Evolutionary conservation across 2,888 invertebrate genomes (phyloP).

Genomic region (Mimachlamys varia): DNA sequence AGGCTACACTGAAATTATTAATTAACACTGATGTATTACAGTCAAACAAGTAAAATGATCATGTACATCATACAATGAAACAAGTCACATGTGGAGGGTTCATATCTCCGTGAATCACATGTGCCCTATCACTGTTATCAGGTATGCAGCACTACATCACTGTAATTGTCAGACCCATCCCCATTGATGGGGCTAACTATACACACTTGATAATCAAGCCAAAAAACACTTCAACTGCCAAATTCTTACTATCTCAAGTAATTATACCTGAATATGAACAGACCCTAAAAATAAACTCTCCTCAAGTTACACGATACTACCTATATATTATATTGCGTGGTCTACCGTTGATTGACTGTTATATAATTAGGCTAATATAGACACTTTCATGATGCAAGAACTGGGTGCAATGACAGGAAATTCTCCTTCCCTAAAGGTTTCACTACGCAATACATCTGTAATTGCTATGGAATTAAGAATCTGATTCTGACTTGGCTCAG

Average conservation of each 20-base stretch:
- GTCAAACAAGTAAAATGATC: background rate
- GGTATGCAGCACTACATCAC: background rate
- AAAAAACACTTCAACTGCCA: background rate
- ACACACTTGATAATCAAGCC: background rate
- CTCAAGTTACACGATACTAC: background rate
- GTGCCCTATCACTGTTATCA: background rate
- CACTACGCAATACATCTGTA: background rate
- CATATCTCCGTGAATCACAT: constrained; percentile 3
- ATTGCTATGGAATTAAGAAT: background rate
- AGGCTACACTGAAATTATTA: background rate
- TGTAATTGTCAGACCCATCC: background rate
- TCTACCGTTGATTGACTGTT: background rate
- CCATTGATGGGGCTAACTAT: background rate
- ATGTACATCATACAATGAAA: background rate
- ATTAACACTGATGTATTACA: background rate
- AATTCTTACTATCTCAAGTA: background rate
- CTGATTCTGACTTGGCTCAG: background rate
- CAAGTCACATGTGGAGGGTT: background rate
- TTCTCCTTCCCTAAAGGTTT: background rate
- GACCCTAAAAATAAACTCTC: background rate
- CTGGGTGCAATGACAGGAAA: background rate
- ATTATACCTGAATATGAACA: background rate
- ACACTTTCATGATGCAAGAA: background rate
- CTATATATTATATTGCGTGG: background rate
- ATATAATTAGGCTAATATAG: background rate